Base-by-base conservation (phyloP, 2,888 invertebrate genomes). In the Lasioglossum figueresi region DNA sequence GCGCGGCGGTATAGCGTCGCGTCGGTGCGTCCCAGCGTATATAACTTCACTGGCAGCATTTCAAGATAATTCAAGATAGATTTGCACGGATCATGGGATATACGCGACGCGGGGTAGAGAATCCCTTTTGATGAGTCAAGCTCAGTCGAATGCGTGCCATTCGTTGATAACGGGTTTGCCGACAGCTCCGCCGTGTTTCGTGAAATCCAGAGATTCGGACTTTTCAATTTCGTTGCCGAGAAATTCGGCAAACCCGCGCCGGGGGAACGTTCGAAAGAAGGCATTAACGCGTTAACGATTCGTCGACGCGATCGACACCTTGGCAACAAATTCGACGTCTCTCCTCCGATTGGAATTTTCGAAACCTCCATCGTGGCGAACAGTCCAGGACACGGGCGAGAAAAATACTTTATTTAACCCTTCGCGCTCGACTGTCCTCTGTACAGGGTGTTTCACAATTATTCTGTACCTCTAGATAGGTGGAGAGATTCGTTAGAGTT, bases 121-220 rank as follows among this genome's bases (percentile, higher is more conserved):
- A 92, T 92, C 93, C 91, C 90, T 92, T 92, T 92, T 91, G 93
- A 93, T 89, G 89, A 89, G 91, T 89, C 85, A 86, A 90, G 89
- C 89, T 87, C 88, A 85, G 89, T 91, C 89, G 90, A 92, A 90
- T 90, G 92, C 89, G 92, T 92, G 92, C 91, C 90, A 87, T 88
- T 90, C 86, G 90, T 91, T 91, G 92, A 92, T 92, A 92, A 92
- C 90, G 89, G 85, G 78, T 82, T 88, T 82, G 83, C 45, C 87
- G 85, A 84, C 90, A 89, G 85, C 86, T 82, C 85, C 85, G 72
- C 86, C 82, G 84, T 90, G 90, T 90, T 91, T 90, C 87, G 90
- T 85, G 87, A 91, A 90, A 90, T 91, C 90, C 90, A 75, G 86
- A 90, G 87, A 88, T 87, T 88, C 88, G 87, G 86, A 91, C 90